Base-by-base conservation (phyloP, 2,888 invertebrate genomes). In the Xestia ashworthii region DNA sequence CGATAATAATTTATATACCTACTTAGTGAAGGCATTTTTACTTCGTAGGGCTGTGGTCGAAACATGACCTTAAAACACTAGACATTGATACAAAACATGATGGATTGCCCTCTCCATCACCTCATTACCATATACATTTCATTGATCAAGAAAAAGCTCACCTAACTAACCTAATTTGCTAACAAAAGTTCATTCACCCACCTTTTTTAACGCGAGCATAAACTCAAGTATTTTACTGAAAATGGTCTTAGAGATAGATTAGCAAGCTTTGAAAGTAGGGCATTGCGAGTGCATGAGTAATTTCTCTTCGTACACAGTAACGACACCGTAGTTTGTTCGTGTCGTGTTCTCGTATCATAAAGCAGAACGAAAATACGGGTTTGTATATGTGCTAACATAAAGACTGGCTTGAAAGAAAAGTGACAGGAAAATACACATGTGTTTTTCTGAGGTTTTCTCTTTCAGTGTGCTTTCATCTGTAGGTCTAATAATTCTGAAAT, bases 271-370 rank as follows among this genome's bases (percentile, higher is more conserved):
- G 78, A 74, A 85, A 87, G 67, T 85, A 74, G 87, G 66, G 58
- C 80, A 86, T 83, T 83, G 78, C 72, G 66, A 71, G 80, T 85
- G 85, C 87, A 80, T 75, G 85, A 87, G 87, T 80, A 77, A 87
- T 87, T 78, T 78, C 66, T 58, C 70, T 79, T 50, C 74, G 41
- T 82, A 73, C 76, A 78, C 64, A 64, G 69, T 70, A 77, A 76
- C 65, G 69, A 73, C 76, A 38, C 69, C 62, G 83, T 64, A 74
- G 83, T 83, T 86, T 50, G 38, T 84, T 82, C 79, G 84, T 86
- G 74, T 70, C 53, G 60, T 65, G 60, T 44, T 44, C 65, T 44
- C 44, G 65, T 65, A 55, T 68, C 60, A 71, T 75, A 75, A 75
- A 75, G 71, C 60, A 69, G 62, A 11, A 44, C 64, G 25, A 58